Base-by-base conservation (phyloP, 2,888 invertebrate species). In the Phytoseiulus persimilis region DNA sequence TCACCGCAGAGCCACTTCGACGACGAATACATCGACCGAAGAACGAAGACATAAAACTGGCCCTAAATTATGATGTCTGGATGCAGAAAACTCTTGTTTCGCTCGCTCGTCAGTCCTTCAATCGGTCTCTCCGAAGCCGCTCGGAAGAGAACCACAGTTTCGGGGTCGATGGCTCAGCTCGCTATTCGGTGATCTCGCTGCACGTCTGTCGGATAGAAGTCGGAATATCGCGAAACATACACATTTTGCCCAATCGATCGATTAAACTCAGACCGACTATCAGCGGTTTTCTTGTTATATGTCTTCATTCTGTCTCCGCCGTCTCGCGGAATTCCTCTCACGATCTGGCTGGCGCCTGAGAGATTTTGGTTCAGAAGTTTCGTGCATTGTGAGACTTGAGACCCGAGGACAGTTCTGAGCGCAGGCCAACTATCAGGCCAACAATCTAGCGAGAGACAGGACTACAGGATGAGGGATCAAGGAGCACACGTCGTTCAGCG, bases 21-120 rank as follows among this genome's bases (percentile, higher is more conserved):
- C 39, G 39, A 39, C 65, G 65, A 65, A 3, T 11, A 65, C 5
- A 65, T 14, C 65, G 39, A 39, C 39, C 39, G 39, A 39, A 39
- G 39, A 65, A 23, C 65, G 65, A 65, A 65, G 65, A 65, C 65
- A 65, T 65, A 65, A 65, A 65, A 65, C 23, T 1, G 65, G 65
- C 65, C 65, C 65, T 65, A 65, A 65, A 65, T 65, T 65, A 65
- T 65, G 65, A 65, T 65, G 65, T 65, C 65, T 65, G 65, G 65
- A 65, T 65, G 65, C 65, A 65, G 18, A 3, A 65, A 65, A 65
- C 23, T 28, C 65, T 65, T 65, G 65, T 65, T 23, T 65, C 46
- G 46, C 46, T 46, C 65, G 65, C 65, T 65, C 28, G 65, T 65
- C 65, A 28, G 23, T 65, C 65, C 65, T 14, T 65, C 65, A 65